Conservation (phyloP, 2,888 invertebrate species). For the Eupithecia exiguata region DNA sequence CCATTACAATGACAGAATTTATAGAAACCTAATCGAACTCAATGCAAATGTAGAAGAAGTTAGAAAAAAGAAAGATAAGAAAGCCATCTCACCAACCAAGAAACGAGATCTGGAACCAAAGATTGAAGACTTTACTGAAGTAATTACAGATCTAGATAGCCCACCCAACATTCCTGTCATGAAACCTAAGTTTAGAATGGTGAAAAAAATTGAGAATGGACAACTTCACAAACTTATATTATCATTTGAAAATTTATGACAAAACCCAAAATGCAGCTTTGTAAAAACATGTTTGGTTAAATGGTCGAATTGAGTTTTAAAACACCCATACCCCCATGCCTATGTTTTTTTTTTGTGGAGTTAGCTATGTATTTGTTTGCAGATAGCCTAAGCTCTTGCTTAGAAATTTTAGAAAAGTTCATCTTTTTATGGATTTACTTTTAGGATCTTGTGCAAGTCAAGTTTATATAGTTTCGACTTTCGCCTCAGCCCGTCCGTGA, state of each 20-base stretch:
- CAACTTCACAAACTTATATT: constrained; percentile 67
- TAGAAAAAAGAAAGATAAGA: constrained; percentile 60
- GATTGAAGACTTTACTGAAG: constrained; percentile 75
- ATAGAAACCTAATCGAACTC: constrained; percentile 74
- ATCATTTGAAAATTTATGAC: constrained; percentile 72
- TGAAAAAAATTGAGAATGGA: constrained; percentile 64
- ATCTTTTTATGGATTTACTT: no score
- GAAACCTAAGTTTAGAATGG: constrained; percentile 65
- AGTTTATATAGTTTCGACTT: no score
- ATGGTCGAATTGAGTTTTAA: neutral
- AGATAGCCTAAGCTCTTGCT: no score
- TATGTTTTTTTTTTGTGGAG: neutral
- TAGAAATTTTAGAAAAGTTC: no score
- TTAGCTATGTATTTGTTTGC: neutral
- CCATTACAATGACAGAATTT: constrained; percentile 76
- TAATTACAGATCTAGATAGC: constrained; percentile 63
- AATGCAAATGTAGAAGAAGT: constrained; percentile 64
- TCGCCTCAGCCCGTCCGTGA: no score
- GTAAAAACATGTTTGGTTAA: neutral
- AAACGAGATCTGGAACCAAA: constrained; percentile 76
- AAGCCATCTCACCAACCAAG: constrained; percentile 43
- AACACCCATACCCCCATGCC: neutral
- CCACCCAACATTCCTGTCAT: constrained; percentile 63
- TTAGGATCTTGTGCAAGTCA: no score
- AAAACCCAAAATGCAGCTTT: constrained; percentile 1